Base-by-base conservation (phyloP, 2,888 invertebrate species). In the Philonicus albiceps region DNA sequence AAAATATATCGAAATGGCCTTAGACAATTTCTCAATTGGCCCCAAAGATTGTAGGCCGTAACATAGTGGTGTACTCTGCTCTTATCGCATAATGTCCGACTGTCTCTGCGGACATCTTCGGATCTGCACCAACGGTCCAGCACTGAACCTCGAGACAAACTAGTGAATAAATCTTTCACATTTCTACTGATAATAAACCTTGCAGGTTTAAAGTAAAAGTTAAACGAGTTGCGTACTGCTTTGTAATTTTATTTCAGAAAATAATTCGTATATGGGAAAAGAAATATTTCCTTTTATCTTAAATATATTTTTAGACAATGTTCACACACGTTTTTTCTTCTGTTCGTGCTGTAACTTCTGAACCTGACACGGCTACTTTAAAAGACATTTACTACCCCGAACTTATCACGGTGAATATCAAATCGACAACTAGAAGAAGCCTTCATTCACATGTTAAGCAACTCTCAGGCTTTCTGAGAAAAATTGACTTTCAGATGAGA, bases 1-100 rank as follows among this genome's bases (percentile, higher is more conserved):
- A n/a, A 55, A 87, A 87, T 86, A 73, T 80, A 85, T 87, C 81
- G 78, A 80, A 74, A 64, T 80, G 80, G 34, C 87, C 78, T 80
- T 74, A 73, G 27, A 87, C 80, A 86, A 86, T 86, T 80, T 73
- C 73, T 87, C 78, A 73, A 80, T 85, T 49, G 53, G 72, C 34
- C 64, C 78, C 43, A 85, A n/a, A 73, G 87, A 85, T 87, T 73
- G 85, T 86, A 73, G 87, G 85, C 64, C 72, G 73, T 11, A 80
- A 64, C 53, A 22, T 55, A 7, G 34, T 53, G 30, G 19, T 53
- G 22, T 40, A 27, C 76, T 72, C 55, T 72, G 49, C 30, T 27
- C 73, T 43, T 73, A 37, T 86, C 64, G 37, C 80, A 13, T 31
- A 53, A 43, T 85, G 74, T 85, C 49, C 22, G 34, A 34, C 55